Percentiles rank a stretch among this genome's conserved stretches.
phyloP scores from a whole-genome alignment of 1,140 invertebrate species.

The Manduca sexta region DNA sequence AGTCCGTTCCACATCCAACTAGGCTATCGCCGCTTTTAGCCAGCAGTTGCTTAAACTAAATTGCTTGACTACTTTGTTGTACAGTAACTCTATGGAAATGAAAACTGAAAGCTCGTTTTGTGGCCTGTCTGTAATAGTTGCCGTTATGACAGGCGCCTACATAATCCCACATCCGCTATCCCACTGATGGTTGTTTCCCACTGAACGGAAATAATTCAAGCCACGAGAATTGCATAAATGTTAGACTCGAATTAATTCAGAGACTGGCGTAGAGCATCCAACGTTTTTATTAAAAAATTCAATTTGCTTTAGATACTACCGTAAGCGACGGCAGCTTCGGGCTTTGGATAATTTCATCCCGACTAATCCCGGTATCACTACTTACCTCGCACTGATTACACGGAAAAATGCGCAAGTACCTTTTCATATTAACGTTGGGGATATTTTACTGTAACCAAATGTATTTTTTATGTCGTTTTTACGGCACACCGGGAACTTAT shows the following conservation, averaged over 20 bases:
- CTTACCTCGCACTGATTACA: slow-evolving; percentile 18
- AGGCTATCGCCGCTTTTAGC: no score
- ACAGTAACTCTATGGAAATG: no score
- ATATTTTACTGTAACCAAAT: slow-evolving; percentile 6
- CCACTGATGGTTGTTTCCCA: no score
- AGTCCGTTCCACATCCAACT: no score
- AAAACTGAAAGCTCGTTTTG: no score
- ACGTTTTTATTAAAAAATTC: slow-evolving; percentile 10
- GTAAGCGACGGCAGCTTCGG: not conserved
- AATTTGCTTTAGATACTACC: slow-evolving; percentile 5
- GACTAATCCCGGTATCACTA: slow-evolving; percentile 20
- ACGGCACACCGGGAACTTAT: slow-evolving; percentile 4
- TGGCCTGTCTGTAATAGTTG: no score
- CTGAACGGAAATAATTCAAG: no score
- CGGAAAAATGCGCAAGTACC: slow-evolving; percentile 1
- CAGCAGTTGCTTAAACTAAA: no score
- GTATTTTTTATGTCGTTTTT: slow-evolving; percentile 5
- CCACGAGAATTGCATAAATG: no score
- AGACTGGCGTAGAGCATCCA: slow-evolving; percentile 1
- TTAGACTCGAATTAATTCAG: not conserved
- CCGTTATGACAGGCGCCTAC: no score
- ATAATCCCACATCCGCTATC: no score
- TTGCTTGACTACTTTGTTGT: no score
- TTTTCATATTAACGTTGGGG: slow-evolving; percentile 5
- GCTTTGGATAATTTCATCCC: slow-evolving; percentile 15